phyloP scores from a whole-genome alignment of 2,113 vertebrate species.

The Neoarius graeffei region DNA sequence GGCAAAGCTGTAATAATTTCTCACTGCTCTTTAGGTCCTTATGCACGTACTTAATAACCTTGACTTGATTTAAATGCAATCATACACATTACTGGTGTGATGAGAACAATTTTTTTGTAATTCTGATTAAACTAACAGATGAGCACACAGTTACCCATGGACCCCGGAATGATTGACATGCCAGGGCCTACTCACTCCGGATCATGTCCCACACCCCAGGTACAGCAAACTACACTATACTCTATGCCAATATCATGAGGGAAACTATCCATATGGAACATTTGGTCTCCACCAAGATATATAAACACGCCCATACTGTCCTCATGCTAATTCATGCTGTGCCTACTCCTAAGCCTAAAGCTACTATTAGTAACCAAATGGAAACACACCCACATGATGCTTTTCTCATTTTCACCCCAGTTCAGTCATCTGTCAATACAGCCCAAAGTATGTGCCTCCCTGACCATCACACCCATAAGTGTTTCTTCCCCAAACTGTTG shows the following conservation, averaged over 20 bases:
- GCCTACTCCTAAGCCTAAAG: too few species aligned
- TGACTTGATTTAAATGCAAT: neutral
- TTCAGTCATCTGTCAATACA: too few species aligned
- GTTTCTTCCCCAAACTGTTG: too few species aligned
- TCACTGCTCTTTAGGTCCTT: neutral
- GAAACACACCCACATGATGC: too few species aligned
- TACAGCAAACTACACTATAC: conserved; percentile 57
- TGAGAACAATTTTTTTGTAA: neutral
- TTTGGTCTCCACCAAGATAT: neutral
- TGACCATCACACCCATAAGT: too few species aligned
- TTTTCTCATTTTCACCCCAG: too few species aligned
- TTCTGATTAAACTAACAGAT: conserved; percentile 69
- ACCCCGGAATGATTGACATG: conserved; percentile 86
- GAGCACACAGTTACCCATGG: conserved; percentile 91
- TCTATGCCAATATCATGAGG: neutral
- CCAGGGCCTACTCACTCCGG: conserved; percentile 85
- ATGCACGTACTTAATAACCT: neutral
- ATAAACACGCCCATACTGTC: neutral
- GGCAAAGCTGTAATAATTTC: neutral
- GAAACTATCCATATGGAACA: neutral
- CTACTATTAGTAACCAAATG: too few species aligned
- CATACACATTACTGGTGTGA: neutral
- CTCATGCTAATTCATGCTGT: too few species aligned
- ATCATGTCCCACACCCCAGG: conserved; percentile 85
- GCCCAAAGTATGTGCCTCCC: too few species aligned